Evolutionary conservation across 2,113 vertebrate species (phyloP), one percentile per base, ranked within the genome.

Genomic region (Aegypius monachus): DNA sequence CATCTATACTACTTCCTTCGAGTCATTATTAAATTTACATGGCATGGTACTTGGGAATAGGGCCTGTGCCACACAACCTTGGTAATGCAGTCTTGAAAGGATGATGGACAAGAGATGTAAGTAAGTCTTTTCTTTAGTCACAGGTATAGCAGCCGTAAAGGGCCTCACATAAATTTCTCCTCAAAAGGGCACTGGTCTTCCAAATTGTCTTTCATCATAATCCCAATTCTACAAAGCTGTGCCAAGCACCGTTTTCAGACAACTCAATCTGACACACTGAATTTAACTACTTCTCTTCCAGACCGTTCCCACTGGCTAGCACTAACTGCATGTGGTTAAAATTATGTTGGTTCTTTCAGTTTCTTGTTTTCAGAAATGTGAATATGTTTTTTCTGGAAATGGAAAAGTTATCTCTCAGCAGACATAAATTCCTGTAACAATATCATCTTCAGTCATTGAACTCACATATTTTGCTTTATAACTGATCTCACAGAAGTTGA

Each of bases 61-160:
- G 18, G 27, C 9, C 19, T 27, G 45, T 66, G 25, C 20, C 42
- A 66, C 25, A n/a, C 20, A 85, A 1, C 5, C 14, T 55, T 19
- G 11, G 10, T 75, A 75, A 47, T 5, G 3, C 5, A 65, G 48
- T 38, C 56, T 67, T 50, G 38, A 66, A 58, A 75, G 31, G 20
- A 20, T 62, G 40, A 34, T 29, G 29, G 36, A 10, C 45, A 85
- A 78, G 55, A 65, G 18, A 31, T 16, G 4, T 22, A 66, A 40
- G 5, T 48, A 86, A 47, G 4, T 31, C 16, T 83, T 77, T 68
- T 75, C 20, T 47, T 48, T 75, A 42, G 53, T 50, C 20, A 38
- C 13, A 32, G 9, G 25, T 36, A 14, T 2, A 59, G 15, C 1
- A 0, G 5, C 8, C 17, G 36, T 47, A 17, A 50, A 62, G 29